Percentiles rank a stretch among this genome's conserved stretches.
Evolutionary conservation across 2,113 vertebrate genomes (phyloP).

Genomic region (Cinclus cinclus): DNA sequence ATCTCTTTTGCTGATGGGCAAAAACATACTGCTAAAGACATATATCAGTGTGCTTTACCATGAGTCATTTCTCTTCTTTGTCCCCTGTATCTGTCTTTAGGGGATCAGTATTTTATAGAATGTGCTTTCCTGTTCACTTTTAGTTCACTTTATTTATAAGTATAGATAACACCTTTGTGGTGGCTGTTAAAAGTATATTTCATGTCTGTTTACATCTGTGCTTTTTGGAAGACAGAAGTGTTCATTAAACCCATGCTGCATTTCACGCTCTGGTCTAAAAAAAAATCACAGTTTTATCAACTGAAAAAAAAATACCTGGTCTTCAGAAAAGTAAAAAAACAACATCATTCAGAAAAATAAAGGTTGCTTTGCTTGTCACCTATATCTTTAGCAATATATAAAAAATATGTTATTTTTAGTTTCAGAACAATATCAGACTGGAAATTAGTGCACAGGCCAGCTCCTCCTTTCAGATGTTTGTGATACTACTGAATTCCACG

Average conservation of each 20-base stretch:
- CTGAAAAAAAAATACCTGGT: background rate
- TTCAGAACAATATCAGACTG: background rate
- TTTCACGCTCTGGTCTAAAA: background rate
- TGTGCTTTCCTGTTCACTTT: background rate
- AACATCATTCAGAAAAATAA: background rate
- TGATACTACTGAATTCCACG: background rate
- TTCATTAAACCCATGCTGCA: background rate
- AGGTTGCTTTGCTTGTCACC: background rate
- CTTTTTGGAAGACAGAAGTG: background rate
- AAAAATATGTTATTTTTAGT: background rate
- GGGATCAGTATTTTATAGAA: background rate
- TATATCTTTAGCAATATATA: background rate
- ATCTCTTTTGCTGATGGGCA: background rate
- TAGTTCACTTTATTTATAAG: background rate
- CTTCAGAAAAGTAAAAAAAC: background rate
- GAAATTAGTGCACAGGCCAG: background rate
- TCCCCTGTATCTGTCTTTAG: background rate
- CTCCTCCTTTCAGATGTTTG: background rate
- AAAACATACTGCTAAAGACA: background rate
- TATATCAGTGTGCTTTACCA: background rate
- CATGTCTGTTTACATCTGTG: background rate
- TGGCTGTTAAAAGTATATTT: background rate
- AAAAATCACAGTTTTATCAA: background rate
- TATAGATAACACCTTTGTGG: background rate
- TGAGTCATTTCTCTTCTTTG: background rate